Percentiles rank a stretch among this genome's conserved stretches.
Conservation (phyloP, 2,113 vertebrate species). For the Oxyura jamaicensis region DNA sequence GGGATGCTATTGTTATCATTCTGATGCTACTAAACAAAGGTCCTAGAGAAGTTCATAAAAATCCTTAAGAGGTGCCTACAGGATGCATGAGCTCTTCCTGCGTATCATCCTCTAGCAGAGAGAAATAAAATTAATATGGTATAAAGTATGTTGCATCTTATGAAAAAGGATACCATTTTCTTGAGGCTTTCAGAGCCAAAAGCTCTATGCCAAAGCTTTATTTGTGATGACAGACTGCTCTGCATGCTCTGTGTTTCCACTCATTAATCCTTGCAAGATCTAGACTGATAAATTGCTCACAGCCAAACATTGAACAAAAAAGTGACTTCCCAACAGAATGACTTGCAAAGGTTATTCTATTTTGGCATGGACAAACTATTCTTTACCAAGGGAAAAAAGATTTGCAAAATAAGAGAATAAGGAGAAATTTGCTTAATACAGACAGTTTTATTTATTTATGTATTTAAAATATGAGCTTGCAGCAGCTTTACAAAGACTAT, state of each 20-base stretch:
- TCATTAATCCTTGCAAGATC: slow-evolving; percentile 33
- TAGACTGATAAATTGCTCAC: not conserved
- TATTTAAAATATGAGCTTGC: not conserved
- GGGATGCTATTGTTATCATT: not conserved
- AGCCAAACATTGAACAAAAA: not conserved
- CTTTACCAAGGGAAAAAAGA: not conserved
- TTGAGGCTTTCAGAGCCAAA: not conserved
- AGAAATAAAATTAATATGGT: not conserved
- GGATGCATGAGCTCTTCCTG: not conserved
- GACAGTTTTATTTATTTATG: not conserved
- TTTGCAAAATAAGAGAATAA: not conserved
- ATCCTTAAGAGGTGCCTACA: not conserved
- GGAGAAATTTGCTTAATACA: not conserved
- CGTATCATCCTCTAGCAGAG: not conserved
- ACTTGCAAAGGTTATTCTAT: not conserved
- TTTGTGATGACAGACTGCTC: not conserved
- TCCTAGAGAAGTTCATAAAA: not conserved
- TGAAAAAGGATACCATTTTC: not conserved
- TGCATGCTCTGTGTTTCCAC: not conserved
- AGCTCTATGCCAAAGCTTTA: not conserved
- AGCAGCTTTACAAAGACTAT: not conserved
- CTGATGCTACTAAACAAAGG: not conserved
- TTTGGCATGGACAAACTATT: not conserved
- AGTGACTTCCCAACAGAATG: not conserved
- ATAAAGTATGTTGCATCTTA: not conserved